These are phyloP conservation scores for Girardinichthys multiradiatus DNA, from an alignment of 2,113 vertebrate species.

Conservation along the genomic window DNA sequence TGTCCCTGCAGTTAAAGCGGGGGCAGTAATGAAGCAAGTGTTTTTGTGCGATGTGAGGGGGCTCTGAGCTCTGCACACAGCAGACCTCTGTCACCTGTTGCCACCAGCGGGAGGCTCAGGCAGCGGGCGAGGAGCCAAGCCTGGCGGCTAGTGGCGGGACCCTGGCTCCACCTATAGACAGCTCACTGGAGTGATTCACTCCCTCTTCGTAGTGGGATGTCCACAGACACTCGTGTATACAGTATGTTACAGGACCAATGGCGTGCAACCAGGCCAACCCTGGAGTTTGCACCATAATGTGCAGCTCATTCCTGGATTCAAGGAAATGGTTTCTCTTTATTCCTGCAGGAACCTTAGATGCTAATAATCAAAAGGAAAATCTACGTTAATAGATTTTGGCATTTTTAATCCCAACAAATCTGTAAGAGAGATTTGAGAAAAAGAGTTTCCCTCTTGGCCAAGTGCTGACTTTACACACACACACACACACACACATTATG, in stretches of 20 bases:
- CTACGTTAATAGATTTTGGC: not conserved
- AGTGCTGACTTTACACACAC: not conserved
- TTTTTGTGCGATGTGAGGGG: constrained; percentile 55
- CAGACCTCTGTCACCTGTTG: constrained; percentile 81
- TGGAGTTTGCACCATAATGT: constrained; percentile 14
- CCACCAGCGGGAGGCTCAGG: constrained; percentile 64
- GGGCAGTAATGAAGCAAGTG: constrained; percentile 74
- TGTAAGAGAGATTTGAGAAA: too few species aligned
- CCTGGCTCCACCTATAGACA: constrained; percentile 64
- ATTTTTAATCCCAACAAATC: too few species aligned
- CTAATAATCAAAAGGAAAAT: not conserved
- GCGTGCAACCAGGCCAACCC: not conserved
- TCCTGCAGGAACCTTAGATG: not conserved
- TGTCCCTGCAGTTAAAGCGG: constrained; percentile 5
- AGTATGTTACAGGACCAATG: not conserved
- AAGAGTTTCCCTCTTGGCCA: not conserved
- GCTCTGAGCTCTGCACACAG: constrained; percentile 70
- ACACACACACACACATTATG: not conserved
- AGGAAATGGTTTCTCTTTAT: not conserved
- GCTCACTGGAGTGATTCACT: constrained; percentile 54
- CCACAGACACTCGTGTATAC: constrained; percentile 17
- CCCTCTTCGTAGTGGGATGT: constrained; percentile 40
- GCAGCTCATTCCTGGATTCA: not conserved
- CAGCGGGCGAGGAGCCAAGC: constrained; percentile 62
- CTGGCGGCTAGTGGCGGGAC: constrained; percentile 45